Conservation (phyloP, 2,888 invertebrate genomes). For the Oxystoma pomonae region DNA sequence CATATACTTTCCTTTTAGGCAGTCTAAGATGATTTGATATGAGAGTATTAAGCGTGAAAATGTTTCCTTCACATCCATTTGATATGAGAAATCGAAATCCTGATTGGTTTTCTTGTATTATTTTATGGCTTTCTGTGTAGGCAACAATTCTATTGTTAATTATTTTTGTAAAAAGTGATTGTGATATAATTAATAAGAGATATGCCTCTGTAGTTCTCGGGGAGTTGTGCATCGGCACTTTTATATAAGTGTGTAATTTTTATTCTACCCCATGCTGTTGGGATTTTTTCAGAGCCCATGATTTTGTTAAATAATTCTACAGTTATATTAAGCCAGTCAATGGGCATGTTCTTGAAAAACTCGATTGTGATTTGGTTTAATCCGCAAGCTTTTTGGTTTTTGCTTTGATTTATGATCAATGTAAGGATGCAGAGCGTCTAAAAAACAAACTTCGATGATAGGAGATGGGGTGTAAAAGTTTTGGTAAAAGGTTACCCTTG, state of each 20-base stretch:
- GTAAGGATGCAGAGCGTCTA: background rate
- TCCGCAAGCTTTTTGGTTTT: background rate
- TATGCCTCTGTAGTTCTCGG: background rate
- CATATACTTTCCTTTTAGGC: background rate
- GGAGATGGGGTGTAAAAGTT: background rate
- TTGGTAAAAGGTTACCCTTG: too few relatives aligned
- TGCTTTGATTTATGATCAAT: background rate
- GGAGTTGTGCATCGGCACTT: background rate
- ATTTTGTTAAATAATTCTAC: background rate
- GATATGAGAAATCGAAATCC: background rate
- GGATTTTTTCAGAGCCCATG: background rate
- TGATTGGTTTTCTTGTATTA: background rate
- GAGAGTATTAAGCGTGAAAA: background rate
- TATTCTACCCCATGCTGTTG: background rate
- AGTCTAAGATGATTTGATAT: background rate
- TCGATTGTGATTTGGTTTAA: background rate
- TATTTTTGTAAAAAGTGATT: background rate
- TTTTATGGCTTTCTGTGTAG: background rate
- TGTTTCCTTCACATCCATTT: background rate
- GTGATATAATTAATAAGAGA: background rate
- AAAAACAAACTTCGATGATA: background rate
- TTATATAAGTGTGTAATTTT: background rate
- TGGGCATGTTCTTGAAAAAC: background rate
- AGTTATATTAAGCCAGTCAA: background rate
- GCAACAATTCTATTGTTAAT: background rate